These are phyloP conservation scores for Agrochola lychnidis DNA, from an alignment of 2,888 invertebrate genomes.

Conservation along the genomic window DNA sequence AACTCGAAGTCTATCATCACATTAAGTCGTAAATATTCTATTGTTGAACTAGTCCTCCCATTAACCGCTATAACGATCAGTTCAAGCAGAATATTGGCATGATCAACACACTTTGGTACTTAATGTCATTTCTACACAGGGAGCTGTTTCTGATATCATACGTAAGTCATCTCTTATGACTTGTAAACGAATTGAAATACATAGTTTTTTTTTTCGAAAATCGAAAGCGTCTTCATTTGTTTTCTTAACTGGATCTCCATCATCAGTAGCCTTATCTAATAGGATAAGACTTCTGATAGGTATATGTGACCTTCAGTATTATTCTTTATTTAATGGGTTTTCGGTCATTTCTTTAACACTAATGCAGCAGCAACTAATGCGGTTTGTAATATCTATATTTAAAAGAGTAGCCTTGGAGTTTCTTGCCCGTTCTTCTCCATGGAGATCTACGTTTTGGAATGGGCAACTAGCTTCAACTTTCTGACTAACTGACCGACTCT, in stretches of 20 bases:
- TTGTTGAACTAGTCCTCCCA: slow-evolving; percentile 40
- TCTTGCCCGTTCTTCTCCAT: too few relatives aligned
- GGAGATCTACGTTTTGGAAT: too few relatives aligned
- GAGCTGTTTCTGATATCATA: neutral
- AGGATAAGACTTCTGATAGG: neutral
- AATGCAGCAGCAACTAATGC: neutral
- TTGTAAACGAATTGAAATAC: neutral
- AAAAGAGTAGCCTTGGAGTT: too few relatives aligned
- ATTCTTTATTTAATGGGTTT: neutral
- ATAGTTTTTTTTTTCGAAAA: neutral
- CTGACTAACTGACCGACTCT: too few relatives aligned
- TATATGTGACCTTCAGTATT: too few relatives aligned
- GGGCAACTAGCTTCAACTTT: too few relatives aligned
- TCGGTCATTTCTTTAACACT: neutral
- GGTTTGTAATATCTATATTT: too few relatives aligned
- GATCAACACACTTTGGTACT: slow-evolving; percentile 6
- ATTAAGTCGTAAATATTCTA: slow-evolving; percentile 44
- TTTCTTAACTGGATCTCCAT: neutral
- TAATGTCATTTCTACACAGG: neutral
- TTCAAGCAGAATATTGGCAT: slow-evolving; percentile 21
- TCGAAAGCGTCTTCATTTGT: neutral
- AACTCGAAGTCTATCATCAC: slow-evolving; percentile 38
- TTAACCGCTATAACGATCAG: slow-evolving; percentile 34
- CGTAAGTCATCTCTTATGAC: neutral
- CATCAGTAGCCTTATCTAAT: neutral